phyloP scores from a whole-genome alignment of 2,113 vertebrate genomes.

The Odontophorus gujanensis region DNA sequence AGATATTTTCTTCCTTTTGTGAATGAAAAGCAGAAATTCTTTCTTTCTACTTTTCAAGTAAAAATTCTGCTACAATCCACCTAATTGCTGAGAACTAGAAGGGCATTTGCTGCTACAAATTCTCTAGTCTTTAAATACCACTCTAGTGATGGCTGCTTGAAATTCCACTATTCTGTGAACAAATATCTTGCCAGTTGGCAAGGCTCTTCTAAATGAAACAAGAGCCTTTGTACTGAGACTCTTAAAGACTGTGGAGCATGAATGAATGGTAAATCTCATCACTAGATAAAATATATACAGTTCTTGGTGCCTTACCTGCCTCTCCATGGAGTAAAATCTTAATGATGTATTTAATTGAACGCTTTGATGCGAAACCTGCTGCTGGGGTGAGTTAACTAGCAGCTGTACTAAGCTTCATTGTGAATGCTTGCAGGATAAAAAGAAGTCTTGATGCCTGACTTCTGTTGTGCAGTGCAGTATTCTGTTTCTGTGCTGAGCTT shows the following conservation, averaged over 20 bases:
- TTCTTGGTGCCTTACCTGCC: constrained; percentile 29
- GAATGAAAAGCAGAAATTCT: background rate
- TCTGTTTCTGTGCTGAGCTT: background rate
- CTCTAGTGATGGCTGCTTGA: background rate
- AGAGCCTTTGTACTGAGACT: background rate
- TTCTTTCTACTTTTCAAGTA: background rate
- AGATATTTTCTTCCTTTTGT: background rate
- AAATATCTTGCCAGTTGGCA: background rate
- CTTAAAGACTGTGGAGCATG: background rate
- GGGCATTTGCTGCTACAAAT: background rate
- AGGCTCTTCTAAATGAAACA: background rate
- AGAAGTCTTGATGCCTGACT: background rate
- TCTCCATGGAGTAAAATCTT: background rate
- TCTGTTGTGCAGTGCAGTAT: background rate
- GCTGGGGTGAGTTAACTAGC: background rate
- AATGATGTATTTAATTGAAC: constrained; percentile 49
- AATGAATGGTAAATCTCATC: background rate
- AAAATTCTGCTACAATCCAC: background rate
- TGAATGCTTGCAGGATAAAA: background rate
- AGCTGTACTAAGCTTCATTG: background rate
- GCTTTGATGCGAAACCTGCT: background rate
- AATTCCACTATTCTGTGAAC: background rate
- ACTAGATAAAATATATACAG: background rate
- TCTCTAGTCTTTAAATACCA: background rate
- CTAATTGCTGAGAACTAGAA: background rate